These are phyloP conservation scores for Macquaria australasica DNA, from an alignment of 2,113 vertebrate genomes.

Conservation along the genomic window DNA sequence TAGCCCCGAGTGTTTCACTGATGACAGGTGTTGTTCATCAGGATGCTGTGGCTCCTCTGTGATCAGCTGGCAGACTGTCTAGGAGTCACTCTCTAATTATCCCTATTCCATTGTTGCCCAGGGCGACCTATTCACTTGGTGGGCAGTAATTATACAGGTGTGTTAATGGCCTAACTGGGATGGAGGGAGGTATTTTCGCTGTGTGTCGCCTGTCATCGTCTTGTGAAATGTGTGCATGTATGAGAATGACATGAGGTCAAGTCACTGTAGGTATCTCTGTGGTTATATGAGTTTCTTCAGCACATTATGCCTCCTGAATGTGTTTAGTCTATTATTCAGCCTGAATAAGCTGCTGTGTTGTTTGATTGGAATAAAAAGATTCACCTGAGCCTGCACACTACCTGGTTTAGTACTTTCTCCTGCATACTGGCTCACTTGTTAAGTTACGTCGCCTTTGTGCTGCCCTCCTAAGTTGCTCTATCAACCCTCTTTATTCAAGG, in stretches of 20 bases:
- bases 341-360: not conserved
- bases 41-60: constrained; percentile 60
- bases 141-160: constrained; percentile 74
- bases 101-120: constrained; percentile 39
- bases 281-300: not conserved
- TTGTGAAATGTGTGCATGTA: not conserved
- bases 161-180: constrained; percentile 62
- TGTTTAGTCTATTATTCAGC: not conserved
- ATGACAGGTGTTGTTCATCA: constrained; percentile 67
- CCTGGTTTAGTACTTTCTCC: not conserved
- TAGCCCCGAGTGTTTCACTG: constrained; percentile 25
- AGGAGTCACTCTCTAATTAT: constrained; percentile 69
- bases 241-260: constrained; percentile 4
- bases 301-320: not conserved
- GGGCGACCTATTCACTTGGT: constrained; percentile 56
- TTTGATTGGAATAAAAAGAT: not conserved
- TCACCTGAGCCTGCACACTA: constrained; percentile 4
- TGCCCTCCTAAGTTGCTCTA: not conserved
- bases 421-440: not conserved
- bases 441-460: not conserved
- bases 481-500: not conserved
- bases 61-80: constrained; percentile 65
- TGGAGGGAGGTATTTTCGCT: constrained; percentile 8
- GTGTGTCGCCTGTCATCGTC: not conserved
- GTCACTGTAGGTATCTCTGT: not conserved